These are phyloP conservation scores for Mobula hypostoma DNA, from an alignment of 2,113 vertebrate genomes.

Conservation along the genomic window DNA sequence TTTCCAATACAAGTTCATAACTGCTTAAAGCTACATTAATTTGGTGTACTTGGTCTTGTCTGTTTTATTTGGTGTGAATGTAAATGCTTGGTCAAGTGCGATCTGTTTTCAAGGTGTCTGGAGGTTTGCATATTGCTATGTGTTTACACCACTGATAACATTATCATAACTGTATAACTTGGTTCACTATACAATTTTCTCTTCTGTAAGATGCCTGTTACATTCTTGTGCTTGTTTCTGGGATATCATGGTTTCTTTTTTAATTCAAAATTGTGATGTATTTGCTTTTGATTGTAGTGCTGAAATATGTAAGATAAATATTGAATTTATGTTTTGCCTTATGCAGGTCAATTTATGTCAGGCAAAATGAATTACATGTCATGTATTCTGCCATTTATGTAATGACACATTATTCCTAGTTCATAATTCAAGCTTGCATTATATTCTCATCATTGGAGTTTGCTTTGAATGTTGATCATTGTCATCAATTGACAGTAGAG, in stretches of 20 bases:
- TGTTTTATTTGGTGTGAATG: neutral
- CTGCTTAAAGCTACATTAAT: neutral
- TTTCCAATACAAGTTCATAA: neutral
- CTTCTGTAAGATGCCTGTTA: neutral
- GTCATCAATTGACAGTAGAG: neutral
- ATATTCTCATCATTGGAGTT: neutral
- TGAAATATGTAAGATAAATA: neutral
- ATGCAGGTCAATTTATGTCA: neutral
- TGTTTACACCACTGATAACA: neutral
- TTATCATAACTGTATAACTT: neutral
- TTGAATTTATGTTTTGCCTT: neutral
- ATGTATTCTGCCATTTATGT: neutral
- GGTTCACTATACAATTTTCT: neutral
- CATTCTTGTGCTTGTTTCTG: neutral
- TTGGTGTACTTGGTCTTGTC: neutral
- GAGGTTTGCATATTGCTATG: neutral
- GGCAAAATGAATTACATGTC: neutral
- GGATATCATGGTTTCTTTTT: neutral
- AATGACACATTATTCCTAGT: neutral
- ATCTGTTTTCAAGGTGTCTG: conserved; percentile 11
- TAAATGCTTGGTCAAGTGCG: neutral
- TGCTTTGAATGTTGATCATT: neutral
- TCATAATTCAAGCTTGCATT: neutral
- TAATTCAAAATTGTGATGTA: neutral
- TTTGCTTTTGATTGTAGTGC: neutral